Conservation (phyloP, 2,888 invertebrate genomes). For the Anarsia innoxiella region DNA sequence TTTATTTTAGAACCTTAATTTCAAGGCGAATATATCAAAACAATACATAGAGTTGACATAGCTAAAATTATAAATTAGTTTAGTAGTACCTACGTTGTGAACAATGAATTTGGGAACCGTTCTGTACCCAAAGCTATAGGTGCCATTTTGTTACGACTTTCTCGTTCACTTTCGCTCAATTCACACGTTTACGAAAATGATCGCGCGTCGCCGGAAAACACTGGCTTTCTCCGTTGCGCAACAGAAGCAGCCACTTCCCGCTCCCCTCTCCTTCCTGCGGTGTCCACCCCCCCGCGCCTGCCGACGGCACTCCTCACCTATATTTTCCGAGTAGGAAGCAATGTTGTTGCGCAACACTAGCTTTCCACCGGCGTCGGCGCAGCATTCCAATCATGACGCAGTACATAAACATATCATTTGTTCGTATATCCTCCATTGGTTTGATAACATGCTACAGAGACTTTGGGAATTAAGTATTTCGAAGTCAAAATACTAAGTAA, state of each 20-base stretch:
- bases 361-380: conserved; percentile 45
- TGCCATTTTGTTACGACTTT: conserved; percentile 34
- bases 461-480: too few species aligned
- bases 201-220: conserved; percentile 66
- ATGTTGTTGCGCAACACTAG: conserved; percentile 44
- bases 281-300: conserved; percentile 18
- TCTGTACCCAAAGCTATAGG: conserved; percentile 6
- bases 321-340: conserved; percentile 64
- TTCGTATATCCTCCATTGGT: conserved; percentile 1
- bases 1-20: too few species aligned
- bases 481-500: too few species aligned
- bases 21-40: too few species aligned
- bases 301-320: conserved; percentile 58
- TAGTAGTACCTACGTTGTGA: too few species aligned
- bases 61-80: too few species aligned
- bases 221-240: conserved; percentile 68
- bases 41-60: too few species aligned
- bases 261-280: conserved; percentile 26
- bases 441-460: too few species aligned
- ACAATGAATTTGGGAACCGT: neutral
- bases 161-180: conserved; percentile 69
- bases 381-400: conserved; percentile 32
- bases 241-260: conserved; percentile 57
- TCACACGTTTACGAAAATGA: conserved; percentile 72
- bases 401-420: conserved; percentile 7